A percentile compares a stretch with the other conserved stretches of the same genome.
phyloP scores from a whole-genome alignment of 2,888 invertebrate genomes.

The Mantis religiosa region DNA sequence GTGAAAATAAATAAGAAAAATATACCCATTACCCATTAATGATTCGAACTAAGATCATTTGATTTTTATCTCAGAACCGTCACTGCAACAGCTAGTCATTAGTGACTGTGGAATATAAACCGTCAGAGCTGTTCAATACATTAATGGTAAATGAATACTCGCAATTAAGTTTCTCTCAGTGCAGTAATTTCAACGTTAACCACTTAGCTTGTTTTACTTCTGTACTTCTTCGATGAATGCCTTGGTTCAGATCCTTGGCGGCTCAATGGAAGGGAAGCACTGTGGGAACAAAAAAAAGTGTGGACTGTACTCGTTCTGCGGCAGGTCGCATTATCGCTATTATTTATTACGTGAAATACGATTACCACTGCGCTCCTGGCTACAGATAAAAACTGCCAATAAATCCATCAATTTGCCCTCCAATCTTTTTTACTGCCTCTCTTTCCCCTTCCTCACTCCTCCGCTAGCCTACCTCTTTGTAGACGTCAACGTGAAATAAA shows the following conservation, averaged over 20 bases:
- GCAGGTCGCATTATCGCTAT: background rate
- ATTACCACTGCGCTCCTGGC: background rate
- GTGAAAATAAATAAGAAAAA: no score
- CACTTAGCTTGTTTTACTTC: background rate
- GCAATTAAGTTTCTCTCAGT: no score
- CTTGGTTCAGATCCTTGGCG: background rate
- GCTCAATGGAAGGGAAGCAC: background rate
- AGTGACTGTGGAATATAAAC: no score
- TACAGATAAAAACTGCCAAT: constrained; percentile 9
- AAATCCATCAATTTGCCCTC: constrained; percentile 10
- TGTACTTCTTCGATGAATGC: background rate
- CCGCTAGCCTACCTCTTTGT: background rate
- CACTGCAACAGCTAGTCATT: no score
- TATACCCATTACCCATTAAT: no score
- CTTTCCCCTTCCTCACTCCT: background rate
- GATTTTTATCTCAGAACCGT: no score
- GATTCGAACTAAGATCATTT: no score
- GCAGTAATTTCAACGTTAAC: no score
- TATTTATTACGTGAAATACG: constrained; percentile 12
- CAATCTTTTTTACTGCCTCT: constrained; percentile 4
- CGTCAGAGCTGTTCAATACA: no score
- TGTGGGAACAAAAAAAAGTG: background rate
- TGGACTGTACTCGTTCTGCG: background rate
- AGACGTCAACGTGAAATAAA: background rate
- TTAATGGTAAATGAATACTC: no score